These are phyloP conservation scores for Okamejei kenojei DNA, from an alignment of 2,797 vertebrate genomes.

Conservation along the genomic window DNA sequence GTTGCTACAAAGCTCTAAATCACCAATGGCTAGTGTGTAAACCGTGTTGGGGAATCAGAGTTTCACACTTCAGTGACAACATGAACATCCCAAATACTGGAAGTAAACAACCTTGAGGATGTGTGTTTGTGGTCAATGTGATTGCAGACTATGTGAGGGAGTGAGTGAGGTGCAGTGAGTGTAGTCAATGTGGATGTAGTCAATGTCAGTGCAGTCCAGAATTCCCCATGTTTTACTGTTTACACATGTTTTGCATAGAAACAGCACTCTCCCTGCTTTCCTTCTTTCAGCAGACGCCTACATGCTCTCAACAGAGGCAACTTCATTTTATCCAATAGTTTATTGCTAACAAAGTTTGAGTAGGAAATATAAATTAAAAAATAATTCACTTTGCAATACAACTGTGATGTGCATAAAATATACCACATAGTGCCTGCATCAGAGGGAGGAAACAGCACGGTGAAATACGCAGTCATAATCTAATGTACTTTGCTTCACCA, in stretches of 20 bases:
- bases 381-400: background rate
- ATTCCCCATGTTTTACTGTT: background rate
- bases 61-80: background rate
- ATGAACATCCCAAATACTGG: background rate
- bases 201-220: background rate
- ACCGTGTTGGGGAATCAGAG: background rate
- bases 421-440: background rate
- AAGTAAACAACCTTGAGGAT: background rate
- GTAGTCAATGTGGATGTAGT: too few relatives aligned
- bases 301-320: background rate
- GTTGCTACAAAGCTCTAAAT: background rate
- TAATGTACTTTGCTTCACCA: background rate
- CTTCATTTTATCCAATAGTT: background rate
- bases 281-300: background rate
- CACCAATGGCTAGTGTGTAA: background rate
- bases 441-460: background rate
- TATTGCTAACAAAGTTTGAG: background rate
- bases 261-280: background rate
- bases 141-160: too few relatives aligned
- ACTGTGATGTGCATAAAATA: background rate
- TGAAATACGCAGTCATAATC: background rate
- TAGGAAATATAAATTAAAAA: background rate
- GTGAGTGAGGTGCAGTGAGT: too few relatives aligned
- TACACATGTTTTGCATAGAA: background rate
- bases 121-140: too few relatives aligned